Percentiles rank a stretch among this genome's conserved stretches.
Conservation (phyloP, 35 echinoderm and acorn worm species). For the Stichopus chloronotus region DNA sequence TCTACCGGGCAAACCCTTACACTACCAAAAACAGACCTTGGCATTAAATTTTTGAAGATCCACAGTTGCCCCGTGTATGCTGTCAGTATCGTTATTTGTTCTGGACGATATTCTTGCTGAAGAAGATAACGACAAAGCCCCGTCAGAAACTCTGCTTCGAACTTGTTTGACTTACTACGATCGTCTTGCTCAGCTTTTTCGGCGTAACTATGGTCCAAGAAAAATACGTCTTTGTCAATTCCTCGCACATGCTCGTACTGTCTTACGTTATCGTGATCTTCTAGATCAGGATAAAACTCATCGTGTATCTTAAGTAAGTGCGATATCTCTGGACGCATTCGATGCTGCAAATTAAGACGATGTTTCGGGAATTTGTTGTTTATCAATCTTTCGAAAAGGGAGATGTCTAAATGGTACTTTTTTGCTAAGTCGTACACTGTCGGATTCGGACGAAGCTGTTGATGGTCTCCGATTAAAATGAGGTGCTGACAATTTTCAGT, state of each 20-base stretch:
- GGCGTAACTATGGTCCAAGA: constrained; percentile 65
- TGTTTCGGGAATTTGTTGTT: constrained; percentile 71
- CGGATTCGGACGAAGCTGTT: constrained; percentile 93
- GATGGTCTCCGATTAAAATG: constrained; percentile 92
- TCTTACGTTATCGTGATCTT: constrained; percentile 65
- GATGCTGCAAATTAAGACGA: constrained; percentile 70
- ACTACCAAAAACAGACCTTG: constrained; percentile 62
- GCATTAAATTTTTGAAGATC: constrained; percentile 68
- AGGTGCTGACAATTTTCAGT: constrained; percentile 88
- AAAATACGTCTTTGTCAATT: constrained; percentile 73
- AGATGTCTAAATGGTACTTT: constrained; percentile 77
- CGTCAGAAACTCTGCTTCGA: constrained; percentile 76
- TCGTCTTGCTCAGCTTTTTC: constrained; percentile 72
- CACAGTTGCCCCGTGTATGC: constrained; percentile 89
- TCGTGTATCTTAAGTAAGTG: constrained; percentile 61
- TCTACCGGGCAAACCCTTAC: constrained; percentile 78
- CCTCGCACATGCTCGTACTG: constrained; percentile 65
- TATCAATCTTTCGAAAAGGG: constrained; percentile 88
- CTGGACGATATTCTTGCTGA: constrained; percentile 80
- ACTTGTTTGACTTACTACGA: constrained; percentile 72
- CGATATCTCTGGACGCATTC: constrained; percentile 92
- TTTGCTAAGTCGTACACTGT: constrained; percentile 81
- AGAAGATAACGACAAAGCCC: constrained; percentile 76
- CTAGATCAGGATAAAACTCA: constrained; percentile 72
- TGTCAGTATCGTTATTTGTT: constrained; percentile 88